Evolutionary conservation across 2,113 vertebrate species (phyloP).

Genomic region (Prietella phreatophila): DNA sequence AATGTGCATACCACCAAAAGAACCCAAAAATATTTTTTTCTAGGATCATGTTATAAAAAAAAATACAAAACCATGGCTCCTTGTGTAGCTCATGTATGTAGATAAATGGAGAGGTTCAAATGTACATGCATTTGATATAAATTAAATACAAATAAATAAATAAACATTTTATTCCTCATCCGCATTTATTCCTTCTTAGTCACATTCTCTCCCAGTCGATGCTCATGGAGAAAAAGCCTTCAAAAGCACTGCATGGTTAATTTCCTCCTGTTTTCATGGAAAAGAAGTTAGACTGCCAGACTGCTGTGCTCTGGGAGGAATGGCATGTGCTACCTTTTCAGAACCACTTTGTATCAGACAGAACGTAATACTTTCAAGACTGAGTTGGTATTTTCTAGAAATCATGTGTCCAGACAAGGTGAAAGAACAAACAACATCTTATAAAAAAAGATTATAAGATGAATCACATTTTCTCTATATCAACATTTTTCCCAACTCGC

Average conservation of each 20-base stretch:
- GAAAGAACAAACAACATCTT: background rate
- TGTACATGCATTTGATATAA: background rate
- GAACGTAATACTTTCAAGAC: constrained; percentile 24
- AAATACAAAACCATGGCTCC: background rate
- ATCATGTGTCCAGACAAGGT: constrained; percentile 18
- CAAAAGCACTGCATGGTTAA: constrained; percentile 33
- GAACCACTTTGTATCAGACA: constrained; percentile 33
- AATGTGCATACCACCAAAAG: background rate
- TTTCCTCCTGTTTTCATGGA: constrained; percentile 55
- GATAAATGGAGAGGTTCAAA: background rate
- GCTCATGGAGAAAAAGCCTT: background rate
- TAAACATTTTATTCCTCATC: background rate
- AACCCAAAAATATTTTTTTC: background rate
- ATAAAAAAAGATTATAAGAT: background rate
- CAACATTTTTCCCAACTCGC: background rate
- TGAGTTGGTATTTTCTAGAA: constrained; percentile 24
- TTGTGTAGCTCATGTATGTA: background rate
- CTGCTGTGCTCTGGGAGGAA: constrained; percentile 41
- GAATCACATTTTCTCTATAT: background rate
- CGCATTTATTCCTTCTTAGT: background rate
- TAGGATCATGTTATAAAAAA: background rate
- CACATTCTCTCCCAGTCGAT: background rate
- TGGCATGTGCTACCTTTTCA: constrained; percentile 43
- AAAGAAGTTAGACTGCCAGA: constrained; percentile 45
- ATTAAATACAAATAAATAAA: background rate